Percentiles rank a stretch among this genome's conserved stretches.
These are phyloP conservation scores for Cathartes aura DNA, from an alignment of 2,113 vertebrate species.

Conservation along the genomic window DNA sequence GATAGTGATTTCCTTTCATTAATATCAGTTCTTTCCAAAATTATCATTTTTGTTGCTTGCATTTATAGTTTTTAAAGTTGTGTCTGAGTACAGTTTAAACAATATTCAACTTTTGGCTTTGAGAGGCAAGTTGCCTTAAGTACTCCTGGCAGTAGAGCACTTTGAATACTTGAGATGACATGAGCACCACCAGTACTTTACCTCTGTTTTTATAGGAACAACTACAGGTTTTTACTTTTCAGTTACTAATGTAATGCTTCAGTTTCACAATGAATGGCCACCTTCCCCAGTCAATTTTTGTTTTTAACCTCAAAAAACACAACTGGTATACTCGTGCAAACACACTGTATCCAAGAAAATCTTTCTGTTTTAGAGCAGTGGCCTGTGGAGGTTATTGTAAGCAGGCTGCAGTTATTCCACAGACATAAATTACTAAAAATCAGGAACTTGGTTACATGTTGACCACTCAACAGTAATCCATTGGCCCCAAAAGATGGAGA, in stretches of 20 bases:
- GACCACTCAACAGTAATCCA: not conserved
- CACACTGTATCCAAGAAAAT: not conserved
- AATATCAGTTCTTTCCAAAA: not conserved
- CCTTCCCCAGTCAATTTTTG: not conserved
- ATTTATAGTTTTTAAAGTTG: not conserved
- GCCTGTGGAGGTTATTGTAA: not conserved
- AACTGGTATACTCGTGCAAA: rapidly evolving
- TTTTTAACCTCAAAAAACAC: not conserved
- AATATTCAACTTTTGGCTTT: not conserved
- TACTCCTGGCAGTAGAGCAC: not conserved
- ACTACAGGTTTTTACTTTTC: not conserved
- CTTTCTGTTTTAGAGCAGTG: not conserved
- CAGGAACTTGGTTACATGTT: not conserved
- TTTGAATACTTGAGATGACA: not conserved
- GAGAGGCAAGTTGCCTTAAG: not conserved
- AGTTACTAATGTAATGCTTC: not conserved
- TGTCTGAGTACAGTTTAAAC: not conserved
- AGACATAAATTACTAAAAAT: not conserved
- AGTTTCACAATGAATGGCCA: not conserved
- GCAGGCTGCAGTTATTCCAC: not conserved
- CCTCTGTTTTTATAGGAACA: not conserved
- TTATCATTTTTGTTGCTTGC: not conserved
- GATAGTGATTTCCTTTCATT: not conserved
- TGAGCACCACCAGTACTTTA: not conserved
- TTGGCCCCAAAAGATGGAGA: not conserved